A percentile compares a stretch with the other conserved stretches of the same genome.
These are phyloP conservation scores for Galemys pyrenaicus DNA, from an alignment of 2,113 vertebrate species.

Conservation along the genomic window DNA sequence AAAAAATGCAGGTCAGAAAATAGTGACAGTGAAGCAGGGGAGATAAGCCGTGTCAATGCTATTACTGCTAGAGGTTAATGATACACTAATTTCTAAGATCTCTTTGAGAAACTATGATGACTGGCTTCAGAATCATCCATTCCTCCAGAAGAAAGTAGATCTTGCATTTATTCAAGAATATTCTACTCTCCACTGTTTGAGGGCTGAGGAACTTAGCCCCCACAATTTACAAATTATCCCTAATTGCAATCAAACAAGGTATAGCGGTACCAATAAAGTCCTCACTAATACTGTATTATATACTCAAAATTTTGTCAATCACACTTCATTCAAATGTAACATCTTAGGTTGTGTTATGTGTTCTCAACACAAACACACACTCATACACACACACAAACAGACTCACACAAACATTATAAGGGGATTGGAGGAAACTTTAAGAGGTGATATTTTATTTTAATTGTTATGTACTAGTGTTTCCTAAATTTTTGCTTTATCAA, in stretches of 20 bases:
- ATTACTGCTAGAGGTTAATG: background rate
- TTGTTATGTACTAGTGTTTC: background rate
- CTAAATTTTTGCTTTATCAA: background rate
- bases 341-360: background rate
- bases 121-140: background rate
- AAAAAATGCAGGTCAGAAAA: background rate
- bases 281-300: background rate
- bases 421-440: background rate
- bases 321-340: too few species aligned
- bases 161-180: background rate
- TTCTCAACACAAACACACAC: background rate
- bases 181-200: fast-evolving
- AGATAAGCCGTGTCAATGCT: background rate
- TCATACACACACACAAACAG: background rate
- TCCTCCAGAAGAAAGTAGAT: background rate
- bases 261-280: background rate
- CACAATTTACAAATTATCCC: background rate
- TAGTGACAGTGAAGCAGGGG: background rate
- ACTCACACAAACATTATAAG: background rate
- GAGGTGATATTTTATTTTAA: background rate
- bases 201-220: background rate
- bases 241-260: background rate
- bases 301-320: background rate
- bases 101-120: background rate
- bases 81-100: background rate